phyloP scores from a whole-genome alignment of 2,797 vertebrate species.

The Staurois parvus region DNA sequence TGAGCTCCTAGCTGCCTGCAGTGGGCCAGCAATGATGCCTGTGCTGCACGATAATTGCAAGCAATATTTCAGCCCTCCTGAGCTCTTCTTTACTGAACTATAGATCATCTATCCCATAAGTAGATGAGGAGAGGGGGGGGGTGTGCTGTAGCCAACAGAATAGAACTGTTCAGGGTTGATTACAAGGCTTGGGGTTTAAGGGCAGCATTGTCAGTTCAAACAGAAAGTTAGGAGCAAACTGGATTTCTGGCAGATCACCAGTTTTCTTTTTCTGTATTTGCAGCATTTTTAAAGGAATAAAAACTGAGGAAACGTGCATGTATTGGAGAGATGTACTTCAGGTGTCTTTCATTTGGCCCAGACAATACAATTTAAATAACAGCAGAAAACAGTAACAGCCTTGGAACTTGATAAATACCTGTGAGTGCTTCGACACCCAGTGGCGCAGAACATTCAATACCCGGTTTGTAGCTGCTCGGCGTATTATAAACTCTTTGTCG shows the following conservation, averaged over 20 bases:
- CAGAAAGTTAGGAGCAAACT: too few relatives aligned
- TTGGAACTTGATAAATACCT: constrained; percentile 77
- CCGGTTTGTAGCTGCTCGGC: constrained; percentile 94
- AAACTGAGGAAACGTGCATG: not conserved
- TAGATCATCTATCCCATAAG: not conserved
- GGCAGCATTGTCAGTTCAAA: too few relatives aligned
- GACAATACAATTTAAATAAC: not conserved
- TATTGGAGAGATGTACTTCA: not conserved
- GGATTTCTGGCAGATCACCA: not conserved
- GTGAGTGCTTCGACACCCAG: constrained; percentile 97
- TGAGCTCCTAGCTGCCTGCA: too few relatives aligned
- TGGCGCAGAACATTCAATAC: constrained; percentile 96
- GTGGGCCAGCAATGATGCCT: not conserved
- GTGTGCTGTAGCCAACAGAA: too few relatives aligned
- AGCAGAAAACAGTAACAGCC: not conserved
- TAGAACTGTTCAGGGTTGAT: too few relatives aligned
- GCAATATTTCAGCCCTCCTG: not conserved
- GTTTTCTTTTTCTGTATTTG: not conserved
- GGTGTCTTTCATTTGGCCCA: not conserved
- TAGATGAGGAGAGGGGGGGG: not conserved
- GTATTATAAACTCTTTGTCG: constrained; percentile 97
- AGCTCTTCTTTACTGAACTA: not conserved
- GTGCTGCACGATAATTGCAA: not conserved
- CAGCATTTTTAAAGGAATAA: too few relatives aligned
- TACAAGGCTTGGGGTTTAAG: too few relatives aligned